A percentile compares a stretch with the other conserved stretches of the same genome.
Conservation (phyloP, 2,797 vertebrate species). For the Tenualosa thibaudeaui region DNA sequence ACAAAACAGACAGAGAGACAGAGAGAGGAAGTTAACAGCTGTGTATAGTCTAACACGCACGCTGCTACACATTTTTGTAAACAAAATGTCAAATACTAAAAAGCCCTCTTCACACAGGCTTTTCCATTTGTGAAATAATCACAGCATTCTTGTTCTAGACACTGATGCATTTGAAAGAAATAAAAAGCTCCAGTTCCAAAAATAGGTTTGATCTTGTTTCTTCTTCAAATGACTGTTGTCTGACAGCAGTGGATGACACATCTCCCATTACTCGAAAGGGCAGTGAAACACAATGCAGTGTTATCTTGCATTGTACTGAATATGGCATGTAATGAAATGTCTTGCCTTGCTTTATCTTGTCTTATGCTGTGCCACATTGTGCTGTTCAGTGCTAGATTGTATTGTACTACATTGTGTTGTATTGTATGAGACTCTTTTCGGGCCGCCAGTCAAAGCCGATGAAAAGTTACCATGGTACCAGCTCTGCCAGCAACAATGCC, state of each 20-base stretch:
- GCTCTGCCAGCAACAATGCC: not conserved
- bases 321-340: not conserved
- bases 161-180: not conserved
- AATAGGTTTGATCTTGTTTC: not conserved
- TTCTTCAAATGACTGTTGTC: not conserved
- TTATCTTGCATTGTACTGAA: not conserved
- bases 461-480: not conserved
- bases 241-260: not conserved
- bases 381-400: not conserved
- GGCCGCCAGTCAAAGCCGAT: not conserved
- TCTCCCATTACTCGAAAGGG: slow-evolving; percentile 5
- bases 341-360: not conserved
- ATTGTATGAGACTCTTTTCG: not conserved
- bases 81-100: not conserved
- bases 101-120: not conserved
- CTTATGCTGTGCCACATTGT: not conserved
- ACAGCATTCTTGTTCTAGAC: not conserved
- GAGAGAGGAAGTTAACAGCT: not conserved
- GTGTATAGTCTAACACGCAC: not conserved
- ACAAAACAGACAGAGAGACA: slow-evolving; percentile 26
- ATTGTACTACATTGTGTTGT: not conserved
- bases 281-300: not conserved
- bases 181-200: not conserved
- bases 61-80: not conserved
- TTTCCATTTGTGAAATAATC: not conserved